Evolutionary conservation across 2,797 vertebrate species (phyloP), one percentile per base, ranked within the genome.

Genomic region (Peromyscus aztecus): DNA sequence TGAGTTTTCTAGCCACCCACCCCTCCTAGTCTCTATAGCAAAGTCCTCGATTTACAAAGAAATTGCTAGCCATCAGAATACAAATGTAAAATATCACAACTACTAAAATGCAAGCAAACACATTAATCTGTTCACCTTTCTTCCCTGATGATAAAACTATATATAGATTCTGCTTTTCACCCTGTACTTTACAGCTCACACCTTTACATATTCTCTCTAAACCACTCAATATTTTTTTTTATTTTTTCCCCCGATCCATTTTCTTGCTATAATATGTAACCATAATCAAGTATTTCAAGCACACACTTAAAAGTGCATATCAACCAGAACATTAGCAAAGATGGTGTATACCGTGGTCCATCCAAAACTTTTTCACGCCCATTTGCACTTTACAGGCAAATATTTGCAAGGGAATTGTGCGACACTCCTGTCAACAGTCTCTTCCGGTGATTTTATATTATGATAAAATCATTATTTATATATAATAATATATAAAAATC

Each of bases 161-260:
- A 73, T 77, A 40, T 16, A 67, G 11, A 21, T 59, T 46, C 4
- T 31, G 40, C 31, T 89, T 89, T 63, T 16, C 16, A 7, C 65
- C 29, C 2, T 61, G 2, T 31, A 12, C 73, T 95, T 91, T 90
- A 34, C 23, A 69, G n/a, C 2, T 29, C 16, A 40, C 34, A 2
- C 1, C 6, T 2, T 97, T 11, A 75, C 16, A n/a, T 23, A 3
- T 65, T 43, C 1, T 59, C 3, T 76, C 7, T 81, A 19, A 11
- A 59, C 21, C 75, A 80, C 78, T 61, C 11, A 31, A 13, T 69
- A 90, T 37, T 96, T 37, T 94, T 37, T 96, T 37, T 94, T 14
- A n/a, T 6, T 19, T 31, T 91, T 63, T 80, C 86, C 40, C 86
- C 40, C 31, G 84, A 57, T 14, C 34, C 0, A 55, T 91, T 37